Percentiles rank a stretch among this genome's conserved stretches.
Conservation (phyloP, 2,888 invertebrate species). For the Sericinus montela region DNA sequence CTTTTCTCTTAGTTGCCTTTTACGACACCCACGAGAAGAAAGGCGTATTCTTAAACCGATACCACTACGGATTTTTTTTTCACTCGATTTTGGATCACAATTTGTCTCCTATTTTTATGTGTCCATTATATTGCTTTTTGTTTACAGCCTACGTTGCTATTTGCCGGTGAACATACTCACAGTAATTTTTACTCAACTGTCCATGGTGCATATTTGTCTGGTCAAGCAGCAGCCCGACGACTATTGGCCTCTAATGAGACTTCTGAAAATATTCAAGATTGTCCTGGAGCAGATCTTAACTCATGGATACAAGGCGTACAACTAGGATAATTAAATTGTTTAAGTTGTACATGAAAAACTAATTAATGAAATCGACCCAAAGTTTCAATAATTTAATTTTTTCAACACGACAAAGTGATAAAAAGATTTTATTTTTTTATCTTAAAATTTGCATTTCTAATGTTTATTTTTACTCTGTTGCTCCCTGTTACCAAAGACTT, state of each 20-base stretch:
- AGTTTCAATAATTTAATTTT: conserved; percentile 29
- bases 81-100: too few relatives aligned
- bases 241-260: conserved; percentile 82
- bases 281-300: conserved; percentile 88
- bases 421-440: conserved; percentile 12
- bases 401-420: conserved; percentile 27
- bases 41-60: too few relatives aligned
- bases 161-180: conserved; percentile 98
- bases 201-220: conserved; percentile 95
- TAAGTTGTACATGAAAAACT: conserved; percentile 10
- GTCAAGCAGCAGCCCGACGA: conserved; percentile 88
- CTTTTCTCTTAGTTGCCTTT: too few relatives aligned
- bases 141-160: conserved; percentile 87
- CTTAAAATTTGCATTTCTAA: conserved; percentile 12
- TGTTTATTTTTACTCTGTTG: background rate
- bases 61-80: too few relatives aligned
- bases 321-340: conserved; percentile 55
- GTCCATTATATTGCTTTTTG: too few relatives aligned
- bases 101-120: too few relatives aligned
- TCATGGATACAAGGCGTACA: conserved; percentile 94
- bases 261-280: conserved; percentile 83
- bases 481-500: conserved; percentile 15
- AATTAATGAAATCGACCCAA: conserved; percentile 21
- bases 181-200: conserved; percentile 96
- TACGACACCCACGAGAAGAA: too few relatives aligned